Evolutionary conservation across 1,140 invertebrate species (phyloP).

Genomic region (Venturia canescens): DNA sequence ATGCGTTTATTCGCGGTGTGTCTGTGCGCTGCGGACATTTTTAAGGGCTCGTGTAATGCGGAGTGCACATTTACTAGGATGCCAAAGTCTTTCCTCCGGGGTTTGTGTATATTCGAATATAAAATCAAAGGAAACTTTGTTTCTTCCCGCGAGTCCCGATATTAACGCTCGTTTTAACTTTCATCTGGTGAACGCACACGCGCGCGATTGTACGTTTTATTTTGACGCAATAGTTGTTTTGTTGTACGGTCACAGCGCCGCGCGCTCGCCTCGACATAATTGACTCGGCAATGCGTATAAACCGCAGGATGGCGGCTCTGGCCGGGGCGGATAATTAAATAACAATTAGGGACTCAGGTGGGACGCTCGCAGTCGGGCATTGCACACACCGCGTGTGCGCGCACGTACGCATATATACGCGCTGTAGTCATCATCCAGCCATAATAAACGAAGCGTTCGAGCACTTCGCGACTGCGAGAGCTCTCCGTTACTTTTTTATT

Average conservation of each 20-base stretch:
- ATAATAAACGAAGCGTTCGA: conserved; percentile 26
- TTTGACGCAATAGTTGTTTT: conserved; percentile 50
- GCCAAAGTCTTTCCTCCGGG: no score
- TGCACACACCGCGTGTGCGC: conserved; percentile 55
- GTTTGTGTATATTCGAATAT: no score
- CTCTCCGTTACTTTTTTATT: background rate
- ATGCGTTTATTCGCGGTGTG: no score
- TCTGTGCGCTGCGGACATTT: no score
- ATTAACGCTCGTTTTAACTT: no score
- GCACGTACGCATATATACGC: conserved; percentile 12
- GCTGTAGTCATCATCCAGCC: background rate
- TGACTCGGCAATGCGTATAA: conserved; percentile 72
- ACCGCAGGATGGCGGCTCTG: conserved; percentile 68
- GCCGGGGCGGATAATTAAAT: conserved; percentile 71
- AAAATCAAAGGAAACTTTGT: no score
- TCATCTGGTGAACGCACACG: background rate
- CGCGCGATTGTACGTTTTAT: background rate
- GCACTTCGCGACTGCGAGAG: conserved; percentile 9
- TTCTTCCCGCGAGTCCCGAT: no score
- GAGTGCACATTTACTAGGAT: no score
- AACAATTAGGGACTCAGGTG: conserved; percentile 72
- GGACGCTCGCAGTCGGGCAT: conserved; percentile 59
- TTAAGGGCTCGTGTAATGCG: no score
- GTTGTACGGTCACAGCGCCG: conserved; percentile 58
- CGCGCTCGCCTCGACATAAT: conserved; percentile 68